Base-by-base conservation (phyloP, 2,888 invertebrate species). In the Pardosa pseudoannulata region DNA sequence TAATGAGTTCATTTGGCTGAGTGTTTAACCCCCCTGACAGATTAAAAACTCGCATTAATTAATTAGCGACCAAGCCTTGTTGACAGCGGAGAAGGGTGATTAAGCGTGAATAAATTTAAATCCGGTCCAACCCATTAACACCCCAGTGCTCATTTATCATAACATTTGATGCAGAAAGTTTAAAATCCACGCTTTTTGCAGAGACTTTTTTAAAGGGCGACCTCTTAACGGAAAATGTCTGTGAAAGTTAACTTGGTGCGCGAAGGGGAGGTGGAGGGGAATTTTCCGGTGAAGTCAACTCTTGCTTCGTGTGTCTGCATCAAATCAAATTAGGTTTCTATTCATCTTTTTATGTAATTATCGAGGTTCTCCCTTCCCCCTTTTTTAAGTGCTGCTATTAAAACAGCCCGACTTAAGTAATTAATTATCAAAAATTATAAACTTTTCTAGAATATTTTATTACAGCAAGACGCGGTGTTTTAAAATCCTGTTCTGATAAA, bases 41-140 rank as follows among this genome's bases (percentile, higher is more conserved):
- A 78, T 85, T 85, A 81, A 81, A 56, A 81, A 81, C 75, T 81
- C 41, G 62, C 81, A 75, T 70, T 81, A 72, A 85, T 85, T 85
- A 85, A 85, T 85, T 85, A 79, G 27, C 32, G 75, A 23, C 67
- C 36, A 29, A 32, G 65, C 9, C 28, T 13, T 19, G n/a, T 31
- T 76, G 76, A 67, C 74, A 62, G 50, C 64, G 3, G 29, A 9
- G 13, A 41, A 19, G 29, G 72, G 79, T 79, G 79, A 85, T 85
- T 78, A 85, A 85, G 85, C 39, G 68, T 50, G 79, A 79, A 79
- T 79, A 86, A 74, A 86, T 79, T 86, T 74, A 86, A 79, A 86
- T 74, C 64, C 67, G 28, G 39, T 41, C 19, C 72, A 46, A 73
- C 65, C 67, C 79, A 79, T 85, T 73, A 85, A 76, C 70, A 29